These are phyloP conservation scores for Tinea trinotella DNA, from an alignment of 2,888 invertebrate genomes.

Conservation along the genomic window DNA sequence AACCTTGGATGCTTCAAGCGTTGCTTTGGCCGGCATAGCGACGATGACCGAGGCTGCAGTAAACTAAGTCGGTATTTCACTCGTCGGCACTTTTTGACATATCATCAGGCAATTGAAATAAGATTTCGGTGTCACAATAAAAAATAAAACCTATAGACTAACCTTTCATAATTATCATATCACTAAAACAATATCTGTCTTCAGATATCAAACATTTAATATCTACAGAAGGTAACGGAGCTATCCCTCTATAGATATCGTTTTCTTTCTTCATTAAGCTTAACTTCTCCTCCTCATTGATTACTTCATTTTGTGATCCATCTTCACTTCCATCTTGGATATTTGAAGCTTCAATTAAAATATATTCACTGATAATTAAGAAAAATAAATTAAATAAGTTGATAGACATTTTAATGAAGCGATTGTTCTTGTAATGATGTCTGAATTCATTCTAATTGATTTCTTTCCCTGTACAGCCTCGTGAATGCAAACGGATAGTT, in stretches of 20 bases:
- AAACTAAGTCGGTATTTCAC: too few relatives aligned
- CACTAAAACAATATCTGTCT: constrained; percentile 47
- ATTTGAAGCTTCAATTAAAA: constrained; percentile 33
- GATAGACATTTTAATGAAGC: not conserved
- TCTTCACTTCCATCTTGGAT: constrained; percentile 34
- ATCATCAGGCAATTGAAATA: too few relatives aligned
- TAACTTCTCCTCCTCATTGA: constrained; percentile 38
- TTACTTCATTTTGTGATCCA: constrained; percentile 30
- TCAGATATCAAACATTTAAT: constrained; percentile 63
- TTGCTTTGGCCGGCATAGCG: too few relatives aligned
- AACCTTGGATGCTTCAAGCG: too few relatives aligned
- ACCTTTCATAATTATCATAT: constrained; percentile 56
- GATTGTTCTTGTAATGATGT: not conserved
- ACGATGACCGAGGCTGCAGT: too few relatives aligned
- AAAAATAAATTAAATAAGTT: not conserved
- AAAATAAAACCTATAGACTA: too few relatives aligned
- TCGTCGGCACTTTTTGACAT: too few relatives aligned
- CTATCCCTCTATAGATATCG: constrained; percentile 34
- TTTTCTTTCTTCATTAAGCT: constrained; percentile 33
- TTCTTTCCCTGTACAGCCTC: not conserved
- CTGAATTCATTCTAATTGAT: not conserved
- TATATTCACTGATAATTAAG: not conserved
- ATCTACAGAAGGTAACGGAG: constrained; percentile 42
- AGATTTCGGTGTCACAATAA: too few relatives aligned
- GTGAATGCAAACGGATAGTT: constrained; percentile 24